Conservation (phyloP, 2,113 vertebrate genomes). For the Pygoscelis adeliae region DNA sequence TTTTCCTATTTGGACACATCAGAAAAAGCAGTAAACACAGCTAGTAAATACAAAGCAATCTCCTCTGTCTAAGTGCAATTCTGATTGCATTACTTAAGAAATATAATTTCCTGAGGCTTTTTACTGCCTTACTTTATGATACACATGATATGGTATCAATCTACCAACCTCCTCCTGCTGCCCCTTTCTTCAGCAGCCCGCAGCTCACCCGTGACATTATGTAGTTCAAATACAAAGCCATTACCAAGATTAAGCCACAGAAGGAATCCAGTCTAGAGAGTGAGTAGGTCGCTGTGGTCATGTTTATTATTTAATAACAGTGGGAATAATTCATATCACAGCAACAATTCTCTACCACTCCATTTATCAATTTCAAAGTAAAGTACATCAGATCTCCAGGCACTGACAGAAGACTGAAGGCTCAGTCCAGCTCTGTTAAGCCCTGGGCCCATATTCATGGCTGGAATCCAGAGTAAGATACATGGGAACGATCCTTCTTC, state of each 20-base stretch:
- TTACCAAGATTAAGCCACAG: conserved; percentile 59
- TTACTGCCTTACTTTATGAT: conserved; percentile 43
- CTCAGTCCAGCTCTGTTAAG: background rate
- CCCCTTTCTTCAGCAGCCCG: background rate
- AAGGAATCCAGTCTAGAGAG: conserved; percentile 29
- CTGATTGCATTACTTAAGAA: conserved; percentile 55
- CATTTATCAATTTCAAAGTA: conserved; percentile 30
- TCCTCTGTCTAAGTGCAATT: conserved; percentile 41
- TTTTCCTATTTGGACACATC: conserved; percentile 38
- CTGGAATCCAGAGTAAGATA: background rate
- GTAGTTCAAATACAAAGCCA: conserved; percentile 38
- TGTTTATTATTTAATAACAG: conserved; percentile 66
- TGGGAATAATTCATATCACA: conserved; percentile 59
- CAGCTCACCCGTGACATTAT: background rate
- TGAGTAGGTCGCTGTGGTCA: conserved; percentile 16
- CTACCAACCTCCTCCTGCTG: background rate
- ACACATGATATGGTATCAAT: background rate
- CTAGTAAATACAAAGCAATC: conserved; percentile 50
- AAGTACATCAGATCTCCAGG: background rate
- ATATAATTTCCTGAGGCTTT: conserved; percentile 56
- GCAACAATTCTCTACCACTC: background rate
- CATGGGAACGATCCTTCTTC: background rate
- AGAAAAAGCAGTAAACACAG: conserved; percentile 46
- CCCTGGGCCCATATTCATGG: background rate
- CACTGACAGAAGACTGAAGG: background rate